These are phyloP conservation scores for Scaptomyza caliginosa DNA, from an alignment of 2,888 invertebrate species.

Conservation along the genomic window DNA sequence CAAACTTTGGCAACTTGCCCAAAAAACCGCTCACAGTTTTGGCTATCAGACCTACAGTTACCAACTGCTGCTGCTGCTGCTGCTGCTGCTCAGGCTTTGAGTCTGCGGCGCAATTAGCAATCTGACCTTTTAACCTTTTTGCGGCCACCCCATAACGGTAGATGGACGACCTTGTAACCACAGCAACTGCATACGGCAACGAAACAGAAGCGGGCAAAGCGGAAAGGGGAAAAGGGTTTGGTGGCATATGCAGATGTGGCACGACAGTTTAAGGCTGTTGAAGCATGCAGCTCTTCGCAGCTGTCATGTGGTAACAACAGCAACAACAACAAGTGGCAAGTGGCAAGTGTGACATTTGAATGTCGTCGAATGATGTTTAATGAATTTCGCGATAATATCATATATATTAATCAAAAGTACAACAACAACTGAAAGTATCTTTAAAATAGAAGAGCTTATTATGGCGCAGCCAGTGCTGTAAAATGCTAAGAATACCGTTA, in stretches of 20 bases:
- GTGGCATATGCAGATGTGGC: constrained; percentile 2
- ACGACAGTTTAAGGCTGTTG: background rate
- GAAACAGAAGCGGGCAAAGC: no score
- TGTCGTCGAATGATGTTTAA: constrained; percentile 12
- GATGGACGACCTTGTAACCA: constrained; percentile 72
- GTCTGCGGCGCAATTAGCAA: constrained; percentile 63
- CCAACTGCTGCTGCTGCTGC: constrained; percentile 2
- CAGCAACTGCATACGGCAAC: constrained; percentile 48
- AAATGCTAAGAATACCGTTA: background rate
- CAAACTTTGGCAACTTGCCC: constrained; percentile 43
- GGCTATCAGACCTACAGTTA: background rate
- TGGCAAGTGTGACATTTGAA: constrained; percentile 30
- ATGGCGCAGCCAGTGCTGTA: constrained; percentile 1
- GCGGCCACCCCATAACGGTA: constrained; percentile 41
- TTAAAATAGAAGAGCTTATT: background rate
- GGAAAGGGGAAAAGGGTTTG: no score
- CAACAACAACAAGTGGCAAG: background rate
- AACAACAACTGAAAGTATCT: background rate
- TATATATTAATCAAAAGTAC: background rate
- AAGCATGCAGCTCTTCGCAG: constrained; percentile 4
- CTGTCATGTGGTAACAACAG: constrained; percentile 23
- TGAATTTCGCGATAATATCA: constrained; percentile 7
- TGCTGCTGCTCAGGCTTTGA: background rate
- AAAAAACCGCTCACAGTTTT: background rate
- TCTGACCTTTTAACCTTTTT: constrained; percentile 74